Conservation (phyloP, 2,888 invertebrate species). For the Meiosimyza platycephala region DNA sequence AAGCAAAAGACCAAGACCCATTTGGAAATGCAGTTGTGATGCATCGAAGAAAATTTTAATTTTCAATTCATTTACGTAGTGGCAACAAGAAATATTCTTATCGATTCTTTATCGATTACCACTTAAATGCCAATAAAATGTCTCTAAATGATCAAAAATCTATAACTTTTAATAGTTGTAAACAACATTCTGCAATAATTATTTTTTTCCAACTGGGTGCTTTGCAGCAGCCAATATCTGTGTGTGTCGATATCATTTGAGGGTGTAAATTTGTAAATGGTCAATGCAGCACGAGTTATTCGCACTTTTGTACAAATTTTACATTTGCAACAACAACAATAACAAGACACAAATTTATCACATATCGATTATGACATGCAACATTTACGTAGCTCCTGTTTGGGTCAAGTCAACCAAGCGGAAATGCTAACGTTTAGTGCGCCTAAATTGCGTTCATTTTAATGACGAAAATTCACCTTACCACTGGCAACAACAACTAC, state of each 20-base stretch:
- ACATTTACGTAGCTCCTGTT: neutral
- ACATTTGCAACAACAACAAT: conserved; percentile 13
- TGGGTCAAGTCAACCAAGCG: conserved; percentile 9
- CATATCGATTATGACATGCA: conserved; percentile 26
- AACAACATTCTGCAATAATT: no score
- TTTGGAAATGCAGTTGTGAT: neutral
- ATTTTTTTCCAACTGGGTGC: no score
- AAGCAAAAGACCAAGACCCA: neutral
- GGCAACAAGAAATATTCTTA: no score
- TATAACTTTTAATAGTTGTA: no score
- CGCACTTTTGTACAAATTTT: conserved; percentile 22
- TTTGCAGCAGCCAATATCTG: neutral
- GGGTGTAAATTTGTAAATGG: conserved; percentile 9
- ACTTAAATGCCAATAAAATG: no score
- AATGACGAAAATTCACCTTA: conserved; percentile 2
- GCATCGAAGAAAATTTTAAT: neutral
- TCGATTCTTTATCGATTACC: no score
- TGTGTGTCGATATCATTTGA: neutral
- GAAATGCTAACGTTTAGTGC: conserved; percentile 12
- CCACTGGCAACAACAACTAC: neutral
- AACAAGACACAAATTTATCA: neutral
- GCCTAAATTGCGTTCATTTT: conserved; percentile 3
- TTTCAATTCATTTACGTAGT: no score
- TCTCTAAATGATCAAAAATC: no score
- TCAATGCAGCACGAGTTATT: neutral